Percentiles rank a stretch among this genome's conserved stretches.
phyloP scores from a whole-genome alignment of 2,113 vertebrate genomes.

The Pelmatolapia mariae region DNA sequence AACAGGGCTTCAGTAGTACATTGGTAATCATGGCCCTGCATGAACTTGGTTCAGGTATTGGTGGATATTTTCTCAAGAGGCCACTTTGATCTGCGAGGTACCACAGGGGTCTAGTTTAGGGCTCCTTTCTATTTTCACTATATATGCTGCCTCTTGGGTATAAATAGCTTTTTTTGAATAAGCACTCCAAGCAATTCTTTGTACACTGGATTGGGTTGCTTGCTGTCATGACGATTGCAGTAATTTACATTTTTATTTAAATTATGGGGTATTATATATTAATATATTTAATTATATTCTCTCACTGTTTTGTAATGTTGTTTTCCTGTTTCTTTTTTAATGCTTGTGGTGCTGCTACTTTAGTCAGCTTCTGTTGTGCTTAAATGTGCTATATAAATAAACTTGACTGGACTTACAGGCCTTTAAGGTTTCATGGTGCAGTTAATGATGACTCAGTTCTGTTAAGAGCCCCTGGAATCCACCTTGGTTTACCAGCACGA shows the following conservation, averaged over 20 bases:
- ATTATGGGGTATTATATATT: neutral
- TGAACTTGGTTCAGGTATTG: neutral
- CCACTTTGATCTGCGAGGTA: neutral
- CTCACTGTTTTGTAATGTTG: neutral
- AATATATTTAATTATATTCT: neutral
- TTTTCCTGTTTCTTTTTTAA: neutral
- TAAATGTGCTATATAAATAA: neutral
- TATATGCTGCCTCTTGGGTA: neutral
- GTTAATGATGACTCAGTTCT: neutral
- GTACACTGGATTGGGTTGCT: neutral
- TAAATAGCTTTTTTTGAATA: neutral
- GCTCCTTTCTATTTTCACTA: neutral
- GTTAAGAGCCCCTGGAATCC: neutral
- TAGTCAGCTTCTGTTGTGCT: neutral
- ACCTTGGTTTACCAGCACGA: neutral
- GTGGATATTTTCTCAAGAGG: neutral
- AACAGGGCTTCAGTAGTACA: neutral
- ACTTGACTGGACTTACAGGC: neutral
- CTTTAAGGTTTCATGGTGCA: neutral
- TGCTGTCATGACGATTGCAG: neutral
- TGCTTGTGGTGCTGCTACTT: neutral
- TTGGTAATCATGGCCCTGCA: neutral
- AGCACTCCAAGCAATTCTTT: neutral
- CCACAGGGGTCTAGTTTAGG: neutral
- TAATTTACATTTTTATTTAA: neutral